Evolutionary conservation across 2,888 invertebrate species (phyloP), one percentile per base, ranked within the genome.

Genomic region (Agonopterix subpropinquella): DNA sequence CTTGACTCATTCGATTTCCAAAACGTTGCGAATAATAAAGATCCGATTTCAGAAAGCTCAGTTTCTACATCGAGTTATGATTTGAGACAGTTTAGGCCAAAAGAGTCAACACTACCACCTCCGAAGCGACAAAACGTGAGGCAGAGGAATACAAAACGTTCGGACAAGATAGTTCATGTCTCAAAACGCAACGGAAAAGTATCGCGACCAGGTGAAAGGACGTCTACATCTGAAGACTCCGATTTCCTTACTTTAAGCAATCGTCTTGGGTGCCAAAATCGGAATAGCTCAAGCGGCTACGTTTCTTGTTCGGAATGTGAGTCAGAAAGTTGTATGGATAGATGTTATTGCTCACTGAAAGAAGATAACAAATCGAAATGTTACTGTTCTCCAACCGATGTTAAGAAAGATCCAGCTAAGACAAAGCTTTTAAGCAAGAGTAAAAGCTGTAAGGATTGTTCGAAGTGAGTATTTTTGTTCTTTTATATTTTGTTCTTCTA

Each of bases 231-330:
- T 0, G 92, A 92, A 68, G 91, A 91, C 48, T 92, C 92, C 0
- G 91, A 91, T 56, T 89, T 89, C 62, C 65, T 89, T 51, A 89
- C 90, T 2, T 75, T 91, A 1, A 90, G 91, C 58, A 91, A 91
- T 58, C 81, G 91, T 49, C 73, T 90, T 3, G 90, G 89, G 46
- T 91, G 91, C 53, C 89, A 91, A 54, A 91, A 92, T 55, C 72
- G 92, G 41, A 92, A 92, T 59, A 92, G 92, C 64, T 92, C 92
- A 7, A 92, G 92, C 62, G 92, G 92, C 61, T 96, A 96, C 69
- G 95, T 96, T 1, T 95, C 95, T 2, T 96, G 96, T 73, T 96
- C 96, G 42, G 96, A 96, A 76, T 96, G 96, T 70, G 96, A 96
- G 67, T 95, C 95, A 2, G 96, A 96, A 61, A 93, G 95, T 10